Conservation (phyloP, 2,888 invertebrate species). For the Callyntrura sp. region DNA sequence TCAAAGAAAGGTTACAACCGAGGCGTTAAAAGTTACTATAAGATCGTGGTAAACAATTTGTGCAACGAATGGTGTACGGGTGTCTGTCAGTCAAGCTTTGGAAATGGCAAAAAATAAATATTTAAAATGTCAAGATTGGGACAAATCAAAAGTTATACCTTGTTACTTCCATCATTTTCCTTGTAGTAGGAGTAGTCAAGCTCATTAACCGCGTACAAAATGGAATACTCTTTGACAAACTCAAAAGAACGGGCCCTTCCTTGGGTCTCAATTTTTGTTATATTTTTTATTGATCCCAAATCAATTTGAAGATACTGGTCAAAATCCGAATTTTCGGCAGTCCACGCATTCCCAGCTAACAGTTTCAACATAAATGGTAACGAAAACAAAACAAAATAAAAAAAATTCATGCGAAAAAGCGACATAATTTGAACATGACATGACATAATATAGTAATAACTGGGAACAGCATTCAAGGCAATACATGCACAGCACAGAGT, state of each 20-base stretch:
- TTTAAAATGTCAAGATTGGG: slow-evolving; percentile 4
- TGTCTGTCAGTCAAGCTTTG: background rate
- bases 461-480: slow-evolving; percentile 34
- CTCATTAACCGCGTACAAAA: slow-evolving; percentile 96
- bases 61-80: no score
- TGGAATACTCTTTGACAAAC: slow-evolving; percentile 96
- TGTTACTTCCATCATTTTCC: slow-evolving; percentile 94
- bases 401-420: slow-evolving; percentile 61
- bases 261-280: slow-evolving; percentile 92
- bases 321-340: slow-evolving; percentile 95
- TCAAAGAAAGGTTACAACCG: no score
- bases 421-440: slow-evolving; percentile 74
- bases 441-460: no score
- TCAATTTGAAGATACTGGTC: slow-evolving; percentile 96
- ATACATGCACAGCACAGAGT: background rate
- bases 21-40: background rate
- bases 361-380: slow-evolving; percentile 81
- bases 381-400: slow-evolving; percentile 83
- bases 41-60: background rate
- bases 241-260: slow-evolving; percentile 96
- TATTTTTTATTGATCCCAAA: slow-evolving; percentile 94
- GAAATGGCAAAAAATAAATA: background rate
- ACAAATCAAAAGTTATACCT: slow-evolving; percentile 88
- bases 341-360: slow-evolving; percentile 96
- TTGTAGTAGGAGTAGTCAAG: slow-evolving; percentile 95